Evolutionary conservation across 2,797 vertebrate species (phyloP).

Genomic region (Crocodylus rhombifer): DNA sequence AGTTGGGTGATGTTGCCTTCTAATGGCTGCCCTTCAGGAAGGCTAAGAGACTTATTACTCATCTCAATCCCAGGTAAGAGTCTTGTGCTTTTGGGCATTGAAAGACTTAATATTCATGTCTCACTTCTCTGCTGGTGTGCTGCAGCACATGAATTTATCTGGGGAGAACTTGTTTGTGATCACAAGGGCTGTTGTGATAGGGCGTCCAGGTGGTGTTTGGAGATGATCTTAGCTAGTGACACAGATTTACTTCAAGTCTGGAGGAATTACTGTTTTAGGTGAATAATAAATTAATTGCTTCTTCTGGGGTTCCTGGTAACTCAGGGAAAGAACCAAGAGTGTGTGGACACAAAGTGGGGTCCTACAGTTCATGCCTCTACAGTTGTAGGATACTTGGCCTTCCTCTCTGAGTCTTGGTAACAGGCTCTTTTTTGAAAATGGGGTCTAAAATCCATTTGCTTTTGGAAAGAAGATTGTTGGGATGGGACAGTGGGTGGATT

Average conservation of each 20-base stretch:
- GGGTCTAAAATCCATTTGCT: background rate
- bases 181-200: background rate
- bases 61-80: background rate
- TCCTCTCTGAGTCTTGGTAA: background rate
- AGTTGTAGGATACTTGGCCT: background rate
- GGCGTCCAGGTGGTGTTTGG: background rate
- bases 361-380: background rate
- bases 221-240: background rate
- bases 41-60: background rate
- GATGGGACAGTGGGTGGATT: background rate
- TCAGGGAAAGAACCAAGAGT: background rate
- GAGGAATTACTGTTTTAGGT: background rate
- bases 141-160: background rate
- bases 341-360: background rate
- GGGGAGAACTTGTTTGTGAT: background rate
- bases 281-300: background rate
- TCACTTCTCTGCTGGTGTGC: too few relatives aligned
- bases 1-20: background rate
- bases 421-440: background rate
- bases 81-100: background rate
- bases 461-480: background rate
- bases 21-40: background rate
- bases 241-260: background rate
- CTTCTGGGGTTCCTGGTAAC: background rate
- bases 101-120: background rate